Evolutionary conservation across 2,797 vertebrate genomes (phyloP), one percentile per base, ranked within the genome.

Genomic region (Coreius guichenoti): DNA sequence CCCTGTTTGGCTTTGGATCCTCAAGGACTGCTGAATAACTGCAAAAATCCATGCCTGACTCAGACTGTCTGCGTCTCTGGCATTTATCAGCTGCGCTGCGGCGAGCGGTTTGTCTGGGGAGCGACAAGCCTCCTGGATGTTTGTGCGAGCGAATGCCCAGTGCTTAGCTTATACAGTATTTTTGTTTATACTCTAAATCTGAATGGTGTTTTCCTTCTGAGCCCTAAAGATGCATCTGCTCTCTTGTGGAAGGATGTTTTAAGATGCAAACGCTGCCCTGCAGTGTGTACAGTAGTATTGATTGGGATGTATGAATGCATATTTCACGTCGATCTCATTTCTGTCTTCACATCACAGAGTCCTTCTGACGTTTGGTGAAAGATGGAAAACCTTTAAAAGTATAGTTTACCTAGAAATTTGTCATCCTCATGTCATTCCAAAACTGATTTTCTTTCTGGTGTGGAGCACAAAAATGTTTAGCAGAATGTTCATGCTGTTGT

Each of bases 291-390:
- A 45, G 67, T 67, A 21, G 16, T 90, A 91, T 90, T 87, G 89
- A 91, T 90, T 89, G 70, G 54, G 75, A 81, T n/a, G 31, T 86
- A 88, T 87, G 76, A 87, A 89, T 88, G 88, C 86, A 86, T 84
- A 63, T 87, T 73, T 85, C 68, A 73, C 85, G 90, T 91, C 61
- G 90, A 92, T 86, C 86, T 86, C 58, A 43, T 63, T 78, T 68
- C 81, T 65, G 16, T 43, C 56, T 86, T 86, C 81, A 84, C 86
- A 81, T 91, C 68, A 56, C 81, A 70, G 86, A 73, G 23, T 33
- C 72, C 69, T 65, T 80, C 58, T 51, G 68, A 49, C 3, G 1
- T 26, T 58, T 23, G 29, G 29, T 7, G 13, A 36, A 49, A 75
- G 43, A 73, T 23, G 8, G n/a, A n/a, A 70, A 43, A 82, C n/a